These are phyloP conservation scores for Acanthis flammea DNA, from an alignment of 2,797 vertebrate species.

Conservation along the genomic window DNA sequence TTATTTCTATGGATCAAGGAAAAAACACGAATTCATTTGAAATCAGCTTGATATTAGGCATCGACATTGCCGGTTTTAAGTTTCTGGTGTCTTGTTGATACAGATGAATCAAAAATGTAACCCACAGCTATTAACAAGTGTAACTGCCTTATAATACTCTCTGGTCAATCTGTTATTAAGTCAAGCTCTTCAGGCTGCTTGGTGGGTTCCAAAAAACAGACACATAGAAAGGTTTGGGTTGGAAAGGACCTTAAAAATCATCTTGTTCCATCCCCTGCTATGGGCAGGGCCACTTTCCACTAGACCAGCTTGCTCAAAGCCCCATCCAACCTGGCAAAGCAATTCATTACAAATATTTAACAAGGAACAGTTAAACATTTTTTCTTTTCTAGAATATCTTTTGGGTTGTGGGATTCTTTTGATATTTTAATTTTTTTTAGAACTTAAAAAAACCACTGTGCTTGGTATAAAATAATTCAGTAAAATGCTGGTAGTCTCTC, in stretches of 20 bases:
- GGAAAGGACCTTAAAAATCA: not conserved
- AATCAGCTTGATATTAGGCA: not conserved
- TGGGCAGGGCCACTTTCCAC: not conserved
- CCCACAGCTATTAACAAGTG: not conserved
- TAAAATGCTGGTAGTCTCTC: not conserved
- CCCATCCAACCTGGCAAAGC: not conserved
- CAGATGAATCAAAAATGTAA: not conserved
- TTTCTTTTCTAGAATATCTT: not conserved
- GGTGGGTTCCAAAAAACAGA: not conserved
- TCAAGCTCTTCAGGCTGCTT: accelerated
- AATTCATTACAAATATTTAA: not conserved
- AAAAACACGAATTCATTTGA: not conserved
- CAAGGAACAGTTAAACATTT: not conserved
- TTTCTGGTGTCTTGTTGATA: not conserved
- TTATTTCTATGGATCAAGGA: not conserved
- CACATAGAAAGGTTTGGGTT: not conserved
- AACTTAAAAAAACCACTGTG: not conserved
- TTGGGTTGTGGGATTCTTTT: not conserved
- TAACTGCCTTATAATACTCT: not conserved
- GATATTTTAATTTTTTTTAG: not conserved
- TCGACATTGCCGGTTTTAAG: not conserved
- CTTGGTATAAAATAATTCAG: not conserved
- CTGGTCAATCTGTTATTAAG: not conserved
- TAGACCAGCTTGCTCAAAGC: not conserved
- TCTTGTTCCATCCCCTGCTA: not conserved